These are phyloP conservation scores for Lasioglossum lativentre DNA, from an alignment of 2,888 invertebrate species.

Conservation along the genomic window DNA sequence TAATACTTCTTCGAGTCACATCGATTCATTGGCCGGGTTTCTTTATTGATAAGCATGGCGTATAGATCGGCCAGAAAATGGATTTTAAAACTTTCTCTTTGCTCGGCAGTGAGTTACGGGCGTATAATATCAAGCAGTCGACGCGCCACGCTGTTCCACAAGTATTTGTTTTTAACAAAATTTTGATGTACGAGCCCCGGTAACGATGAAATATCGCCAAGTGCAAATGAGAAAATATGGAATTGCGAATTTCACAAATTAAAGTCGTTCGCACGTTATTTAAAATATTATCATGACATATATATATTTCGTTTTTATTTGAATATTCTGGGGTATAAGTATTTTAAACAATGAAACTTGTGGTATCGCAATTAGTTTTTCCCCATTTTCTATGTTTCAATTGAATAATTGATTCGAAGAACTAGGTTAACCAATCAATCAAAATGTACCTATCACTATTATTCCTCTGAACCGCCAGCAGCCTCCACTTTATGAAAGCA, in stretches of 20 bases:
- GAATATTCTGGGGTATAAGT: not conserved
- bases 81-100: conserved; percentile 22
- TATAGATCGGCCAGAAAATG: not conserved
- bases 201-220: not conserved
- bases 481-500: not conserved
- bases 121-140: not conserved
- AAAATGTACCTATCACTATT: not conserved
- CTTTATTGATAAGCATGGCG: not conserved
- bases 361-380: not conserved
- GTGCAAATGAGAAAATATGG: not conserved
- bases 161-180: not conserved
- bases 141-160: not conserved
- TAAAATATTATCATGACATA: too few species aligned
- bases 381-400: not conserved
- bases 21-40: not conserved
- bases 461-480: not conserved
- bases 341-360: not conserved
- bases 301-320: not conserved
- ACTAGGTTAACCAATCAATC: not conserved
- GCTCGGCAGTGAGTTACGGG: not conserved
- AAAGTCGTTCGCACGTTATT: not conserved
- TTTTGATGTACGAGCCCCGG: not conserved
- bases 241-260: not conserved
- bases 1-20: not conserved
- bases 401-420: not conserved